Evolutionary conservation across 2,113 vertebrate species (phyloP).

Genomic region (Ibidorhyncha struthersii): DNA sequence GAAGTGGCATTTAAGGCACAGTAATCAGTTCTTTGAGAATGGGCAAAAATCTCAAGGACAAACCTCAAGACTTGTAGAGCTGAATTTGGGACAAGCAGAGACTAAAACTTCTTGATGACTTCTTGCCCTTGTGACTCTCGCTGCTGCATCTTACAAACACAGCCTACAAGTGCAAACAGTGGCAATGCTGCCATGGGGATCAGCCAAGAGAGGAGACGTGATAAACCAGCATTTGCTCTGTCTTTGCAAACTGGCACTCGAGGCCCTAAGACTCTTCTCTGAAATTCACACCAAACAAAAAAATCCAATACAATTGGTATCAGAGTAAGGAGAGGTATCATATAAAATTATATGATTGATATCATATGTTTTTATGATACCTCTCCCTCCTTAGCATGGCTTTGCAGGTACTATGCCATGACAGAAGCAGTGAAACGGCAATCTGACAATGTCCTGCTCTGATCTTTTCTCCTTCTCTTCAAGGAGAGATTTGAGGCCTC

Average conservation of each 20-base stretch:
- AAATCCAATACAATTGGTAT: not conserved
- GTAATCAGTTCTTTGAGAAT: not conserved
- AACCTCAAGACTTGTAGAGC: not conserved
- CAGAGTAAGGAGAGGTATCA: not conserved
- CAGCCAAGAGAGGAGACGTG: not conserved
- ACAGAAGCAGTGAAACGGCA: not conserved
- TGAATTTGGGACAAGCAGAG: not conserved
- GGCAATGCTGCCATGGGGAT: not conserved
- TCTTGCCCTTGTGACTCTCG: not conserved
- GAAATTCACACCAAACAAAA: not conserved
- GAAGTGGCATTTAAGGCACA: conserved; percentile 15
- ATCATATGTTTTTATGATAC: not conserved
- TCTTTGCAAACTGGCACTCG: not conserved
- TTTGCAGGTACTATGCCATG: not conserved
- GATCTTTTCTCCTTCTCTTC: not conserved
- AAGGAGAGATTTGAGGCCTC: not conserved
- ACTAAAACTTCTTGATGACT: not conserved
- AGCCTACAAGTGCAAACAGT: not conserved
- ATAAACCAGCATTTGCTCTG: not conserved
- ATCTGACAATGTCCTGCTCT: not conserved
- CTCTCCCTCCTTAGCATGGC: not conserved
- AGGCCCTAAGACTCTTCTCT: not conserved
- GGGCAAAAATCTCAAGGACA: not conserved
- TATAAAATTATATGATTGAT: not conserved
- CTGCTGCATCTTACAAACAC: not conserved